These are phyloP conservation scores for Drosophila maculinotata DNA, from an alignment of 2,888 invertebrate genomes.

Conservation along the genomic window DNA sequence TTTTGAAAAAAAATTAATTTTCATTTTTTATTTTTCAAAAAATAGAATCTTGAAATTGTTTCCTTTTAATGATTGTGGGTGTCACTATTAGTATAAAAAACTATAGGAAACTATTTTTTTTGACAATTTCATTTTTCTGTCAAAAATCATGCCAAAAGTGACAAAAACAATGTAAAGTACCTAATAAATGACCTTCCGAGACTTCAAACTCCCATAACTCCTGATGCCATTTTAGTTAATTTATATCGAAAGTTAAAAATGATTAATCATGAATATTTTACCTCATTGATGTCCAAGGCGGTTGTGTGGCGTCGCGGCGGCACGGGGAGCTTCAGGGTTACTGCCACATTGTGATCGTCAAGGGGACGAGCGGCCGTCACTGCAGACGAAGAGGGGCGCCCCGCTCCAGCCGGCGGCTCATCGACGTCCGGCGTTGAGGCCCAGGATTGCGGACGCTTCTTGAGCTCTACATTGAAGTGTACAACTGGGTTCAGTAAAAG, in stretches of 20 bases:
- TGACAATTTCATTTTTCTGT: no score
- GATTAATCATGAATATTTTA: slow-evolving; percentile 28
- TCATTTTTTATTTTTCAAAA: no score
- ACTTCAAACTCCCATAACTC: no score
- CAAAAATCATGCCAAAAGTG: no score
- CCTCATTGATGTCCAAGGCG: slow-evolving; percentile 85
- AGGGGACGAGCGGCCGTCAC: slow-evolving; percentile 70
- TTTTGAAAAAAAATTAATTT: no score
- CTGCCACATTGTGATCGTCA: slow-evolving; percentile 87
- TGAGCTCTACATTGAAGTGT: slow-evolving; percentile 85
- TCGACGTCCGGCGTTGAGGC: slow-evolving; percentile 93
- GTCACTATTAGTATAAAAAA: no score
- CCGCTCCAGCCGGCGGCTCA: slow-evolving; percentile 77
- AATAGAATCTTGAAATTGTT: no score
- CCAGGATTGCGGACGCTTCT: slow-evolving; percentile 88
- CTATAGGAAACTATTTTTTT: no score
- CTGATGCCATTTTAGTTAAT: no score
- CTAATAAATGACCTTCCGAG: no score
- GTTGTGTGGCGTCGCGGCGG: slow-evolving; percentile 89
- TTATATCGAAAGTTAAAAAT: neutral
- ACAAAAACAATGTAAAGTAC: no score
- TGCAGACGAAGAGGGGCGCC: slow-evolving; percentile 7
- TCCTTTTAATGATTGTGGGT: no score
- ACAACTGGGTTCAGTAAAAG: slow-evolving; percentile 82
- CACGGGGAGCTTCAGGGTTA: slow-evolving; percentile 89